Base-by-base conservation (phyloP, 2,113 vertebrate species). In the Lasiurus borealis region DNA sequence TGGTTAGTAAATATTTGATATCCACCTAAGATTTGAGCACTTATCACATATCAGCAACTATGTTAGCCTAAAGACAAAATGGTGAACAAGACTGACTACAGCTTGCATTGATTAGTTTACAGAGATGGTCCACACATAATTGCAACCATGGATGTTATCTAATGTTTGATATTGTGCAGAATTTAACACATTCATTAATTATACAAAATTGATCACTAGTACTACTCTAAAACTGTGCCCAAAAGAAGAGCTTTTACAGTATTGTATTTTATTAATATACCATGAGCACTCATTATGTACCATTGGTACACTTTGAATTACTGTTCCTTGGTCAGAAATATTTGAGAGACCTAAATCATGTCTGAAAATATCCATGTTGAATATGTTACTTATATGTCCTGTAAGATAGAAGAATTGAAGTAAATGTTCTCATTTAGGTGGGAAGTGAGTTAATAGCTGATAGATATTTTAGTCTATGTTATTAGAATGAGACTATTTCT, bases 1-100 rank as follows among this genome's bases (percentile, higher is more conserved):
- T 66, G 69, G 21, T 54, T 82, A 73, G 23, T 87, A 80, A 93
- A 84, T 84, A 92, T 86, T 94, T 91, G 83, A 4, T 78, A 76
- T 10, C 81, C 34, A 80, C 57, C 88, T 69, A 9, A 66, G 25
- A 77, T 64, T 76, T 89, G 59, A 93, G 29, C 36, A 57, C 46
- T 69, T 88, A 54, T 8, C 76, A 14, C 6, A 14, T 34, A 36
- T 13, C 48, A 89, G 25, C 46, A 62, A 14, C 34, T 59, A 4
- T 27, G 23, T 80, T 85, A 72, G 16, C 36, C 54, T 71, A 15
- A 57, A 62, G 15, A 75, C 48, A 89, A 57, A 27, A 7, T 82
- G 23, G n/a, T 85, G 29, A 88, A 71, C 36, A 62, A 19, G 9
- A 69, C 1, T 13, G 12, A 48, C 34, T 40, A 25, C 14, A 62